Percentiles rank a stretch among this genome's conserved stretches.
These are phyloP conservation scores for Phodopus roborovskii DNA, from an alignment of 2,113 vertebrate species.

Conservation along the genomic window DNA sequence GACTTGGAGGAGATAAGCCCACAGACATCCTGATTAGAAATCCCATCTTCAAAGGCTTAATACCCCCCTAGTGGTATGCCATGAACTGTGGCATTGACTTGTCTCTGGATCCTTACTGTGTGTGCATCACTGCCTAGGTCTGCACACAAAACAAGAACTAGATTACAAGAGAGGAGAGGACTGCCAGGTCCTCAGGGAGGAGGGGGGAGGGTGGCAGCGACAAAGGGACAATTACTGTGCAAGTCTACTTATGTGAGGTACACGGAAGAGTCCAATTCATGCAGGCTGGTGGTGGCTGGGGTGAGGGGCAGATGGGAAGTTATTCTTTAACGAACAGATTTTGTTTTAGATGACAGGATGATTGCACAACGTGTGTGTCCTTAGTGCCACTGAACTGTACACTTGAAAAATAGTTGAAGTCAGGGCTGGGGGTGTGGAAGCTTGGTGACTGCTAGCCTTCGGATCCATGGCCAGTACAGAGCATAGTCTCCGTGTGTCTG, in stretches of 20 bases:
- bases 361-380: background rate
- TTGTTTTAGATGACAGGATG: background rate
- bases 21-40: conserved; percentile 57
- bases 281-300: background rate
- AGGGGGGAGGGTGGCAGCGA: background rate
- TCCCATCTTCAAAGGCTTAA: background rate
- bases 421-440: background rate
- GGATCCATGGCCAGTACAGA: background rate
- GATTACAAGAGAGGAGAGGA: background rate
- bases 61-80: background rate
- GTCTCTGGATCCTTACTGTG: background rate
- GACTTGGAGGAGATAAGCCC: conserved; percentile 62
- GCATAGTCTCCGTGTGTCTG: background rate
- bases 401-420: background rate
- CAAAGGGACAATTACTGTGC: background rate
- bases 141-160: conserved; percentile 33
- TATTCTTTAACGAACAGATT: background rate
- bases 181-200: background rate
- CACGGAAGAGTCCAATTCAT: background rate
- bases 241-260: background rate
- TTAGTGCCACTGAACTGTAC: background rate
- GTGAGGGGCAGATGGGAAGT: background rate
- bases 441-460: too few species aligned
- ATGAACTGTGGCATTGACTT: background rate
- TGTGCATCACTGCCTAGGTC: background rate